Evolutionary conservation across 1,140 invertebrate species (phyloP).

Genomic region (Drosophila pachea): DNA sequence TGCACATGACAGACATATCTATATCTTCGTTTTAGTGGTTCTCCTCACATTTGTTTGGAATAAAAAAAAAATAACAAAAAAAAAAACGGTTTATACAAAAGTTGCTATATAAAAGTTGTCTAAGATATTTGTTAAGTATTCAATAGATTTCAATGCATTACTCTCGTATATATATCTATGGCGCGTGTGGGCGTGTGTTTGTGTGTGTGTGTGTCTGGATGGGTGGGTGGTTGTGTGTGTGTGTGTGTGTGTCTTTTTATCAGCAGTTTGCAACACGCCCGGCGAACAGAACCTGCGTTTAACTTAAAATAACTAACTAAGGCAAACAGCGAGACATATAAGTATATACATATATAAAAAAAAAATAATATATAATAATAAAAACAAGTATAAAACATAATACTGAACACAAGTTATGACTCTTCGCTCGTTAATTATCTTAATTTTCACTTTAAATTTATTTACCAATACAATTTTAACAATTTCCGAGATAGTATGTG

Average conservation of each 20-base stretch:
- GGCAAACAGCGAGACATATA: slow-evolving; percentile 24
- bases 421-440: slow-evolving; percentile 24
- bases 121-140: slow-evolving; percentile 64
- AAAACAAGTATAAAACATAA: slow-evolving; percentile 56
- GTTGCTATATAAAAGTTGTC: slow-evolving; percentile 71
- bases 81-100: slow-evolving; percentile 75
- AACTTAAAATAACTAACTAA: slow-evolving; percentile 51
- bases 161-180: slow-evolving; percentile 22
- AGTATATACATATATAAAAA: slow-evolving; percentile 30
- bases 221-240: slow-evolving; percentile 21
- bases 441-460: slow-evolving; percentile 38
- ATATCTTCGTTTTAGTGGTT: slow-evolving; percentile 27
- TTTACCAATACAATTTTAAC: not conserved
- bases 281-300: too few species aligned
- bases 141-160: slow-evolving; percentile 49
- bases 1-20: slow-evolving; percentile 45
- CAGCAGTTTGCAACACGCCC: slow-evolving; percentile 46
- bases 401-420: slow-evolving; percentile 70
- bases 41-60: slow-evolving; percentile 21
- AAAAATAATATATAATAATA: slow-evolving; percentile 34
- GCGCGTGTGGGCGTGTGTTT: too few species aligned
- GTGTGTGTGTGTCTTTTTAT: slow-evolving; percentile 1
- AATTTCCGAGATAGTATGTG: not conserved
- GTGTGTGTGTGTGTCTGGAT: too few species aligned
- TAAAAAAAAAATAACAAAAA: slow-evolving; percentile 58